phyloP scores from a whole-genome alignment of 1,140 invertebrate species.

The Aphaenogaster ashmeadi region DNA sequence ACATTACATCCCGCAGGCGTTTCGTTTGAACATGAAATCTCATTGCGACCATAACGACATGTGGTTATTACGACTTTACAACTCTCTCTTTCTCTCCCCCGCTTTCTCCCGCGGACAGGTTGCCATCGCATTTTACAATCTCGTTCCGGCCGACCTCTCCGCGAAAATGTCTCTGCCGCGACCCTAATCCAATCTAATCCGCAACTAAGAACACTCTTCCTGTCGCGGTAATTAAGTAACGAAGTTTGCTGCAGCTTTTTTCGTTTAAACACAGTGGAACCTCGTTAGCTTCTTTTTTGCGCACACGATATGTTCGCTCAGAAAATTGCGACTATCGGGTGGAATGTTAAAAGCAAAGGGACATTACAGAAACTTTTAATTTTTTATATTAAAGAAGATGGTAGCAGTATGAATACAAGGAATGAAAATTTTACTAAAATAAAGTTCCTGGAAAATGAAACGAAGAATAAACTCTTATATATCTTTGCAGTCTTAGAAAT shows the following conservation, averaged over 20 bases:
- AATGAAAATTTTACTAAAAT: background rate
- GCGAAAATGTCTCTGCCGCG: conserved; percentile 21
- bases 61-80: conserved; percentile 72
- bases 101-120: background rate
- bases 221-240: conserved; percentile 10
- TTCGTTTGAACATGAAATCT: conserved; percentile 74
- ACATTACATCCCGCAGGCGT: conserved; percentile 71
- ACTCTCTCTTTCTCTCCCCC: background rate
- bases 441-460: background rate
- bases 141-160: background rate
- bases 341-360: conserved; percentile 1
- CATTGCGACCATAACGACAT: conserved; percentile 69
- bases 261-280: background rate
- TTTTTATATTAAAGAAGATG: background rate
- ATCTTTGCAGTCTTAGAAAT: background rate
- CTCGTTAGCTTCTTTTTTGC: background rate
- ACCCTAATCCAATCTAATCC: conserved; percentile 22
- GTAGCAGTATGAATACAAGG: background rate
- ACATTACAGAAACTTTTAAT: conserved; percentile 1
- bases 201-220: background rate
- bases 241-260: background rate
- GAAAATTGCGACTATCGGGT: background rate
- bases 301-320: background rate
- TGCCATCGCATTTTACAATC: conserved; percentile 38
- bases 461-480: background rate